Base-by-base conservation (phyloP, 2,797 vertebrate species). In the Chiroxiphia lanceolata region DNA sequence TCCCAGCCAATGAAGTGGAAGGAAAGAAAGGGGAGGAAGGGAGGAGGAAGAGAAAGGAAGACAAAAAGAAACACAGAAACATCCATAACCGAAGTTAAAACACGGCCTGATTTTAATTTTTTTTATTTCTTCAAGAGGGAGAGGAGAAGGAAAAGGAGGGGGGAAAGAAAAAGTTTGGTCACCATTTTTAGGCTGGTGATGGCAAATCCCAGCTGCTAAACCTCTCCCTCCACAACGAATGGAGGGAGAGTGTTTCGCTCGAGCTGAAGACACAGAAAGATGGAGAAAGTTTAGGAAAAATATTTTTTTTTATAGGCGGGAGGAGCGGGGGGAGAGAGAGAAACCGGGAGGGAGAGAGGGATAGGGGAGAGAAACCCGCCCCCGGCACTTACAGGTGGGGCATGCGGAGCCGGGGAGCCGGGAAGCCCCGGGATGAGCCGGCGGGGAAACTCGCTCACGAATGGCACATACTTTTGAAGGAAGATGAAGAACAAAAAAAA, bases 381-480 rank as follows among this genome's bases (percentile, higher is more conserved):
- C 94, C 96, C 77, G 87, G 89, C 96, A 96, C 98, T 97, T 95
- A 98, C 98, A 98, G 98, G 98, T 97, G 97, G 97, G 97, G 95
- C 97, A 98, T 97, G 95, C 95, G 78, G 96, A 97, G 96, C 96
- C 77, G 96, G 93, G 90, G 81, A 94, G 95, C 96, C 94, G 84
- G 95, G 95, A 94, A 94, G 97, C 97, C 67, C 96, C 96, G 96
- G 97, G 97, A 97, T 96, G 90, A 97, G 97, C 96, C 96, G 90
- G 96, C 95, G 92, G 97, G 97, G 97, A 97, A 97, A 98, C 92
- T 97, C 96, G 96, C 97, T 97, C 95, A 97, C 97, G 96, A 98
- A 98, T 97, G 98, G 97, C 97, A 98, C 96, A 98, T 98, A 98
- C 96, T 98, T 98, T 98, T 98, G 96, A 98, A 97, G 96, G 96